These are phyloP conservation scores for Himalopsyche phryganea DNA, from an alignment of 1,140 invertebrate genomes.

Conservation along the genomic window DNA sequence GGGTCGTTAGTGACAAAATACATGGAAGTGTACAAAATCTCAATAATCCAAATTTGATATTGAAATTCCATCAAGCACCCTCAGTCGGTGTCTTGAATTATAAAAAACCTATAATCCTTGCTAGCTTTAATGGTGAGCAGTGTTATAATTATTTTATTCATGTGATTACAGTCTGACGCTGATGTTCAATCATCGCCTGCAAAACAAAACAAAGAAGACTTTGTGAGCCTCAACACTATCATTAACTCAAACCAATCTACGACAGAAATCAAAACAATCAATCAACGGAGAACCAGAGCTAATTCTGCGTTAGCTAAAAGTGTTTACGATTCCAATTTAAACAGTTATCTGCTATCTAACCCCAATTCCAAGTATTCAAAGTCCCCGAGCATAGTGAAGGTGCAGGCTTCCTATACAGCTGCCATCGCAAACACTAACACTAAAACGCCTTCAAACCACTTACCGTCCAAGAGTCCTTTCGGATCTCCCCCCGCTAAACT, in stretches of 20 bases:
- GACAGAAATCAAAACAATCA: conserved; percentile 6
- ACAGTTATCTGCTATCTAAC: conserved; percentile 26
- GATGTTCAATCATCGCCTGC: conserved; percentile 8
- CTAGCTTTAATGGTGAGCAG: too few relatives aligned
- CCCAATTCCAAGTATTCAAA: conserved; percentile 12
- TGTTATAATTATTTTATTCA: too few relatives aligned
- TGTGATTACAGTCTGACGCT: conserved; percentile 44
- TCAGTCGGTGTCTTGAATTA: too few relatives aligned
- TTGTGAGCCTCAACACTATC: conserved; percentile 28
- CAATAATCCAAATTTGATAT: too few relatives aligned
- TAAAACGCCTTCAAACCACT: neutral
- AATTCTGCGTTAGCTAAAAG: conserved; percentile 21
- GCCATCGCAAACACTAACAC: neutral
- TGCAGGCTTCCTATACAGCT: conserved; percentile 15
- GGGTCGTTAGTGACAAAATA: too few relatives aligned
- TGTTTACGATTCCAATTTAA: conserved; percentile 22
- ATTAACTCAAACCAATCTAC: conserved; percentile 17
- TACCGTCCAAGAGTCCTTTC: neutral
- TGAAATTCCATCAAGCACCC: too few relatives aligned
- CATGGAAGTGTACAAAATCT: too few relatives aligned
- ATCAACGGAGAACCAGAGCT: conserved; percentile 8
- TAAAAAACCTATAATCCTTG: too few relatives aligned
- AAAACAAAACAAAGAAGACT: conserved; percentile 27
- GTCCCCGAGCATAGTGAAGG: conserved; percentile 17
- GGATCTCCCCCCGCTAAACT: conserved; percentile 8